Conservation (phyloP, 1,140 invertebrate genomes). For the Nomia melanderi region DNA sequence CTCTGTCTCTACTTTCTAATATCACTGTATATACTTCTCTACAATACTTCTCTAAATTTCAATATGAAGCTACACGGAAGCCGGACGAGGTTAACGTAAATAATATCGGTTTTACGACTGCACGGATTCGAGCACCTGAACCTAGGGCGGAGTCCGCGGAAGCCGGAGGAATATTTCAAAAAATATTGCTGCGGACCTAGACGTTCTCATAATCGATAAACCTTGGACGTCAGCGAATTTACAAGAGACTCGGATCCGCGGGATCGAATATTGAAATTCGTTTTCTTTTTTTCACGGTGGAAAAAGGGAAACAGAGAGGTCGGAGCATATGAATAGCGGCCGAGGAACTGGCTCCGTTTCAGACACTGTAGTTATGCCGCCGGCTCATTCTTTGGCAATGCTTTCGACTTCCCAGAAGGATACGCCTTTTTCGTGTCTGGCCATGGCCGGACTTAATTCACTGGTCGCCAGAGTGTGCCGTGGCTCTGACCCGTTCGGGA, state of each 20-base stretch:
- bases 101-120: too few relatives aligned
- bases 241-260: not conserved
- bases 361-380: slow-evolving; percentile 54
- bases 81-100: too few relatives aligned
- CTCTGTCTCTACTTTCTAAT: too few relatives aligned
- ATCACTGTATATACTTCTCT: too few relatives aligned
- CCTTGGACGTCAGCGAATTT: not conserved
- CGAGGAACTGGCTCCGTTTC: slow-evolving; percentile 52
- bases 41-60: too few relatives aligned
- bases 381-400: slow-evolving; percentile 48
- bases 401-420: slow-evolving; percentile 52
- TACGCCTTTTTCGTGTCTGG: slow-evolving; percentile 63
- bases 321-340: slow-evolving; percentile 28
- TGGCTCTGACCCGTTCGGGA: slow-evolving; percentile 20
- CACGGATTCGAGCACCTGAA: too few relatives aligned
- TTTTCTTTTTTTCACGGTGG: not conserved
- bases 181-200: not conserved
- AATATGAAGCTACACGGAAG: too few relatives aligned
- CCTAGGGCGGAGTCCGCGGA: too few relatives aligned
- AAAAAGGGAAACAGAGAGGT: not conserved
- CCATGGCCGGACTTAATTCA: slow-evolving; percentile 60
- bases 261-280: not conserved
- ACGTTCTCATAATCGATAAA: slow-evolving; percentile 3
- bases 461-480: slow-evolving; percentile 38
- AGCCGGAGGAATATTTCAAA: not conserved